These are phyloP conservation scores for Panurus biarmicus DNA, from an alignment of 2,113 vertebrate genomes.

Conservation along the genomic window DNA sequence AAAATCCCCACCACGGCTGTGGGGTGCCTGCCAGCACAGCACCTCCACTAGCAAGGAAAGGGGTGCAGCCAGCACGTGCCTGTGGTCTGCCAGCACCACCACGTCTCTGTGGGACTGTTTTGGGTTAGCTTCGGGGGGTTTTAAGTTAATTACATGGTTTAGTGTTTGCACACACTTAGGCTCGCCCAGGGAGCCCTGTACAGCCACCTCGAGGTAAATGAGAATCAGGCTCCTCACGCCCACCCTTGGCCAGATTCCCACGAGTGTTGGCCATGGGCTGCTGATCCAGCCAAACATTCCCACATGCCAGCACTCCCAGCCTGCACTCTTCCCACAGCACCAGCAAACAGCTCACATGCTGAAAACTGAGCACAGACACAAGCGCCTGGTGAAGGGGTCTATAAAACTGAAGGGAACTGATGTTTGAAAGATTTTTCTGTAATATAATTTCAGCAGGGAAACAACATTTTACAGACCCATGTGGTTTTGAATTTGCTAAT, in stretches of 20 bases:
- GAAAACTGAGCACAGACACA: background rate
- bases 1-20: accelerated
- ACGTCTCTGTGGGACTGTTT: background rate
- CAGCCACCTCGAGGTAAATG: background rate
- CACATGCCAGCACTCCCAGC: background rate
- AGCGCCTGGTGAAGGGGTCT: background rate
- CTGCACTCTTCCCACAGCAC: background rate
- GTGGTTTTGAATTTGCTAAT: conserved; percentile 11
- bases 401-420: background rate
- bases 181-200: background rate
- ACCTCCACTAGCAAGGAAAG: background rate
- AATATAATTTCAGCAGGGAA: conserved; percentile 10
- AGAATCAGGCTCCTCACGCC: background rate
- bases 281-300: background rate
- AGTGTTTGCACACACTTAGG: background rate
- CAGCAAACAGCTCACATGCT: accelerated
- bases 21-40: background rate
- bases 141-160: background rate
- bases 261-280: accelerated
- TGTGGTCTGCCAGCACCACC: background rate
- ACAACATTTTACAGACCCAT: background rate
- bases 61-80: background rate
- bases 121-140: background rate
- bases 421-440: background rate
- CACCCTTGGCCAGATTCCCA: conserved; percentile 10